A percentile compares a stretch with the other conserved stretches of the same genome.
Evolutionary conservation across 2,888 invertebrate species (phyloP).

Genomic region (Brenthis ino): DNA sequence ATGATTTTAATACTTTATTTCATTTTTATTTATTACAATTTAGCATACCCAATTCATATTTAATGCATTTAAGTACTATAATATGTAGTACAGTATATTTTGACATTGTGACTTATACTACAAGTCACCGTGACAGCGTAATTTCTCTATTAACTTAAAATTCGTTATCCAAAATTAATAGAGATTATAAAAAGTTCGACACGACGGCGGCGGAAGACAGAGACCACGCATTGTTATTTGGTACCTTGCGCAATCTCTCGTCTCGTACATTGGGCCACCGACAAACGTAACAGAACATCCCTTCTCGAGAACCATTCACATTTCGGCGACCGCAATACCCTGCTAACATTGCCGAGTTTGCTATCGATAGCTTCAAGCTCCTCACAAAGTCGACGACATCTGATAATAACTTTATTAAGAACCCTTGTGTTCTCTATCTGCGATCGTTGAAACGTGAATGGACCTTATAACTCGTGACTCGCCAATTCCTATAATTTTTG

Average conservation of each 20-base stretch:
- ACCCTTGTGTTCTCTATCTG: conserved; percentile 8
- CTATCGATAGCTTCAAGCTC: neutral
- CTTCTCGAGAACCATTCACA: conserved; percentile 40
- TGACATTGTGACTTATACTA: conserved; percentile 45
- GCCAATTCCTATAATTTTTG: conserved; percentile 23
- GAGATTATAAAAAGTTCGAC: conserved; percentile 32
- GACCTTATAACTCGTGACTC: conserved; percentile 36
- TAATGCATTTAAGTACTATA: conserved; percentile 52
- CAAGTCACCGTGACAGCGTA: conserved; percentile 54
- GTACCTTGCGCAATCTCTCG: conserved; percentile 25
- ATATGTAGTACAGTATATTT: conserved; percentile 59
- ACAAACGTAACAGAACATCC: conserved; percentile 44
- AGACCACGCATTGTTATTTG: conserved; percentile 53
- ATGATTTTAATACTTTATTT: neutral
- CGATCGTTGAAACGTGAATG: conserved; percentile 38
- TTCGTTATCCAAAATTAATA: conserved; percentile 25
- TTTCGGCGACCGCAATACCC: conserved; percentile 33
- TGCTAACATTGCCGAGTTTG: neutral
- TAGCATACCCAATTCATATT: conserved; percentile 59
- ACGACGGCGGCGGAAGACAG: conserved; percentile 46
- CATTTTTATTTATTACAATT: conserved; percentile 42
- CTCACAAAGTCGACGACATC: neutral
- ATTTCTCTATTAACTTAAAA: conserved; percentile 55
- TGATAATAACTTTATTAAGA: conserved; percentile 10
- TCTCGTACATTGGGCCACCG: conserved; percentile 32